Base-by-base conservation (phyloP, 2,113 vertebrate genomes). In the Odocoileus hemionus region DNA sequence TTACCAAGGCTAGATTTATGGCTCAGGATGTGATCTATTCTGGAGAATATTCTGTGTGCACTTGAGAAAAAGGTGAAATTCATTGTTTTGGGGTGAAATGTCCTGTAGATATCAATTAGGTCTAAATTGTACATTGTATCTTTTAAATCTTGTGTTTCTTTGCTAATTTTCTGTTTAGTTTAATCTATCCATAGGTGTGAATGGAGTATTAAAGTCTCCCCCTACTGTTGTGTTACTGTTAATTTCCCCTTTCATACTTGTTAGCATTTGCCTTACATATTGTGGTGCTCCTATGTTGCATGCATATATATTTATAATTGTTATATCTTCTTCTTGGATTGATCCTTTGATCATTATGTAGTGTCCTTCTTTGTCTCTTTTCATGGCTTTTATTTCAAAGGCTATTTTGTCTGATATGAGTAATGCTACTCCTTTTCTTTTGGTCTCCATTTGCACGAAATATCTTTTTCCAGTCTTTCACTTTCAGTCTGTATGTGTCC, bases 361-460 rank as follows among this genome's bases (percentile, higher is more conserved):
- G 61, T n/a, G 16, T n/a, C 16, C 16, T 67, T 19, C 61, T n/a
- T 67, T 67, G 33, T 67, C 61, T 67, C 61, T 67, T 67, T 67
- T 19, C 33, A n/a, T 9, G 17, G 16, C 16, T 16, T 67, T 67
- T 19, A n/a, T 67, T 67, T 67, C 61, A 67, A n/a, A n/a, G 61
- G 9, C 61, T 64, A 19, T n/a, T 67, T n/a, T 67, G n/a, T 67
- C 61, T 67, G 61, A 19, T 19, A 67, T 5, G 33, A n/a, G 1
- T 67, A 67, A 1, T 67, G 33, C 61, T n/a, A n/a, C 33, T 67
- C 33, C 61, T 19, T 7, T n/a, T 67, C 30, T 67, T 67, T 67
- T 67, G 1, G 1, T 19, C 33, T n/a, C 16, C 1, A n/a, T n/a
- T 19, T 67, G 61, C 33, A 10, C 2, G 7, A n/a, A 67, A n/a